Evolutionary conservation across 2,888 invertebrate genomes (phyloP), one percentile per base, ranked within the genome.

Genomic region (Neoascia interrupta): DNA sequence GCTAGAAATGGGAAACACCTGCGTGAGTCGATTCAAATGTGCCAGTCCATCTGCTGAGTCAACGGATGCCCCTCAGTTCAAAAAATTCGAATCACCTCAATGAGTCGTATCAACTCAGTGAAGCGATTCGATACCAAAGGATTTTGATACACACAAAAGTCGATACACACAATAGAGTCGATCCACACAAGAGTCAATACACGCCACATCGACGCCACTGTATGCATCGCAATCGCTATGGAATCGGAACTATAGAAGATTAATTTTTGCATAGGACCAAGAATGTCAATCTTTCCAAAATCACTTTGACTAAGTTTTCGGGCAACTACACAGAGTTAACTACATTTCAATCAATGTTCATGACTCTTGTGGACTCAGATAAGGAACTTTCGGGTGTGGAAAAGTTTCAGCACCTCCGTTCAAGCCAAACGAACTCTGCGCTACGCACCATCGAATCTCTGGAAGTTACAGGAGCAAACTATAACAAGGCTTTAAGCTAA

Each of bases 321-420:
- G 66, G 56, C 4, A 56, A 36, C 41, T 53, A 51, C 13, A 64
- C 18, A 3, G 64, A 64, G 13, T 64, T 51, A 53, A n/a, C 19
- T 2, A 39, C 51, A n/a, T 64, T 64, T 39, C 19, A 41, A 19
- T 10, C 19, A n/a, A 41, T 51, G n/a, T 54, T 66, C 19, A 21
- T 13, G 8, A 64, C 51, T 19, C 31, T 51, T 18, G 51, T 53
- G 11, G 39, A 64, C 39, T 8, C 11, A 8, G 53, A 64, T 15
- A 13, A 21, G 5, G 41, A 53, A n/a, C 41, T 51, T 3, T 26
- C 31, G 6, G 23, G 23, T 13, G 51, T 63, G 8, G 51, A 63
- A 47, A 63, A 63, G 10, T 63, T 63, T 39, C 51, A 51, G 18
- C 63, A 63, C 28, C 28, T 63, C n/a, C 37, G 51, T 8, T 63